Evolutionary conservation across 2,113 vertebrate genomes (phyloP).

Genomic region (Ellobius talpinus): DNA sequence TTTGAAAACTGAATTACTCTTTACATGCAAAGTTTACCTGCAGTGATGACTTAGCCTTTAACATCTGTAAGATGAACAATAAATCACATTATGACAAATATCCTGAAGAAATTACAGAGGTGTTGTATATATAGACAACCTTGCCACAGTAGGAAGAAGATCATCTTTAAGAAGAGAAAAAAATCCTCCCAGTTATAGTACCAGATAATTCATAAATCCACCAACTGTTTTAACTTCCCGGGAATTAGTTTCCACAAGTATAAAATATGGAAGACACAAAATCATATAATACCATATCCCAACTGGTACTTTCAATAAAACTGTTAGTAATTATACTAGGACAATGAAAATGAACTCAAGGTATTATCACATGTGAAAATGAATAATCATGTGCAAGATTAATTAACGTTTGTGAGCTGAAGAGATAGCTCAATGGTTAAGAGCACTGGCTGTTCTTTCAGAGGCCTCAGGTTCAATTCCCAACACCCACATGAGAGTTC

Average conservation of each 20-base stretch:
- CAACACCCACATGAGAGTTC: background rate
- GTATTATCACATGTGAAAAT: background rate
- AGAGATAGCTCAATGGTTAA: background rate
- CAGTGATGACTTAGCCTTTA: slow-evolving; percentile 42
- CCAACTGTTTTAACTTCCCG: background rate
- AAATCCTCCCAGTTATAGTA: background rate
- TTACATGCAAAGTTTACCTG: slow-evolving; percentile 1
- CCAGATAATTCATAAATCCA: background rate
- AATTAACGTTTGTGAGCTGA: background rate
- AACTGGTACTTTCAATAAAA: background rate
- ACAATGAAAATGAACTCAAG: background rate
- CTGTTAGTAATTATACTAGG: background rate
- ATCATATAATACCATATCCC: background rate
- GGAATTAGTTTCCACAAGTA: background rate
- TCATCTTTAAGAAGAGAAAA: background rate
- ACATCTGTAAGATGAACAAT: slow-evolving; percentile 13
- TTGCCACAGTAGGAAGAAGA: background rate
- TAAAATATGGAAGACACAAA: background rate
- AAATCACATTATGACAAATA: slow-evolving; percentile 4
- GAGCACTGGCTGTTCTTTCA: background rate
- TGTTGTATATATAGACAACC: background rate
- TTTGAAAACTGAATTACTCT: slow-evolving; percentile 59
- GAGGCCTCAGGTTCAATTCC: background rate
- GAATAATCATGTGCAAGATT: background rate
- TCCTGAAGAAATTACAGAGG: background rate